Conservation (phyloP, 1,140 invertebrate genomes). For the Orchesella cincta region DNA sequence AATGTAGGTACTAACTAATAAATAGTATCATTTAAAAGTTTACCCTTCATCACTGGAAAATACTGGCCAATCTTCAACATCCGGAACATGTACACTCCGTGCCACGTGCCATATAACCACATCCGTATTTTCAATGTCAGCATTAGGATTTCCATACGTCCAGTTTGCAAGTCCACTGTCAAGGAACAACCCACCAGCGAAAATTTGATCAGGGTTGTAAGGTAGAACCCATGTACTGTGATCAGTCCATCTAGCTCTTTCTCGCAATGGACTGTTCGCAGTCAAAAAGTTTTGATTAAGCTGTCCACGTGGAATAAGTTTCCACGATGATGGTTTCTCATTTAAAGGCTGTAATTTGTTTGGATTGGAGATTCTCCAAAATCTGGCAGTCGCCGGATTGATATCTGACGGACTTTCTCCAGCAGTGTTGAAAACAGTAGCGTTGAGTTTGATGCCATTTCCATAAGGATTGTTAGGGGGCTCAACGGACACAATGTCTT, state of each 20-base stretch:
- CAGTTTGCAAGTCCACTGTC: background rate
- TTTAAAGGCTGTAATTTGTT: background rate
- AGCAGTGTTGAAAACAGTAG: background rate
- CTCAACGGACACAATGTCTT: conserved; percentile 31
- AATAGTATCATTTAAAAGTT: background rate
- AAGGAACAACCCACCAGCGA: conserved; percentile 2
- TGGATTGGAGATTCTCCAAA: background rate
- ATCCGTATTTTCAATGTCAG: background rate
- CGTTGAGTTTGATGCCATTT: conserved; percentile 33
- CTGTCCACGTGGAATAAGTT: background rate
- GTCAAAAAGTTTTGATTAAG: background rate
- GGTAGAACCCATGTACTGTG: background rate
- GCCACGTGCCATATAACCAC: conserved; percentile 9
- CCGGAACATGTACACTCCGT: background rate
- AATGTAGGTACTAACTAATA: no score
- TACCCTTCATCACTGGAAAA: background rate
- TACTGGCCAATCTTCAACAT: conserved; percentile 13
- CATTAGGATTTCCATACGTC: background rate
- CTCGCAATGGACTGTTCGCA: background rate
- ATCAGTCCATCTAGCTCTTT: background rate
- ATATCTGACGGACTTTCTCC: background rate
- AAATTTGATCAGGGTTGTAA: conserved; percentile 9
- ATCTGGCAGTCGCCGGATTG: background rate
- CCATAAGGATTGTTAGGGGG: conserved; percentile 43
- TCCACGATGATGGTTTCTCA: background rate